phyloP scores from a whole-genome alignment of 2,888 invertebrate genomes.

The Scotopteryx bipunctaria region DNA sequence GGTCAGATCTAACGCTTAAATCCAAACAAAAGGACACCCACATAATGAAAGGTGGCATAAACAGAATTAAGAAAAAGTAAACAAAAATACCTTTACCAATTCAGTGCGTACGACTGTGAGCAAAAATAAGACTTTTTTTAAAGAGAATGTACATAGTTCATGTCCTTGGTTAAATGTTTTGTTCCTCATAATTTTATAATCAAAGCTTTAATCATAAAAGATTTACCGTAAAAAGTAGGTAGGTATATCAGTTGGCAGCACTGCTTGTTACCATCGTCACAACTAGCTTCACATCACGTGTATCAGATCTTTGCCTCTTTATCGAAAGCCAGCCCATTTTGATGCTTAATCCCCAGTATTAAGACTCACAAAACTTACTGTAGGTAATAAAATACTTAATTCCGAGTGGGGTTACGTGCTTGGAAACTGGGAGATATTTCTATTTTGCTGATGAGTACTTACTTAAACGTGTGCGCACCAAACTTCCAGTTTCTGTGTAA shows the following conservation, averaged over 20 bases:
- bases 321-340: conserved; percentile 38
- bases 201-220: too few relatives aligned
- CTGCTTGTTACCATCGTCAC: conserved; percentile 53
- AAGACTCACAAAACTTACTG: conserved; percentile 33
- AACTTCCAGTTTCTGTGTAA: too few relatives aligned
- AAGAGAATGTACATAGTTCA: too few relatives aligned
- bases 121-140: too few relatives aligned
- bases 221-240: not conserved
- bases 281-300: conserved; percentile 62
- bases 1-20: conserved; percentile 1
- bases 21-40: not conserved
- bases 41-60: too few relatives aligned
- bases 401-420: conserved; percentile 60
- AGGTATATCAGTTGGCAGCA: conserved; percentile 9
- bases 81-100: too few relatives aligned
- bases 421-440: conserved; percentile 56
- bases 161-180: too few relatives aligned
- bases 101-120: too few relatives aligned
- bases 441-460: conserved; percentile 49
- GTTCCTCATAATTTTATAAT: too few relatives aligned
- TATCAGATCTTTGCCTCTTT: conserved; percentile 56
- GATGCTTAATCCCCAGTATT: conserved; percentile 34
- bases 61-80: too few relatives aligned
- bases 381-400: conserved; percentile 56
- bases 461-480: too few relatives aligned